Conservation (phyloP, 2,888 invertebrate species). For the Drosophila yooni region DNA sequence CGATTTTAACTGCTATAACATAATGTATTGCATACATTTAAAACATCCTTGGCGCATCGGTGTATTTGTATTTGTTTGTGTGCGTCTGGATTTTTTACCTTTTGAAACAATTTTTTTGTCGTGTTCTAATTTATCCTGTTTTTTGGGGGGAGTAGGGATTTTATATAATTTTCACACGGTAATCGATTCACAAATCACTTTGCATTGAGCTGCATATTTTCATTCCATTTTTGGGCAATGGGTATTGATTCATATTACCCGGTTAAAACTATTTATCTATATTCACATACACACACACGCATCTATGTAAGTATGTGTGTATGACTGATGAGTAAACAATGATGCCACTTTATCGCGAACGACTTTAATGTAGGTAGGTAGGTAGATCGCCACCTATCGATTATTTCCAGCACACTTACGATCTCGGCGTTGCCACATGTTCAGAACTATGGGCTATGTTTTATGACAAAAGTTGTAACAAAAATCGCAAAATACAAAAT, state of each 20-base stretch:
- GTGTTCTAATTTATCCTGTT: neutral
- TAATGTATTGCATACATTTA: neutral
- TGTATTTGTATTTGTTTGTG: neutral
- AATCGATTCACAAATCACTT: neutral
- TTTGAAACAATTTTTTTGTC: neutral
- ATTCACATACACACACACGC: conserved; percentile 8
- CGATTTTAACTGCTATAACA: neutral
- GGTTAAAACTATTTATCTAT: conserved; percentile 7
- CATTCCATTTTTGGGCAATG: neutral
- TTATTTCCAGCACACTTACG: conserved; percentile 25
- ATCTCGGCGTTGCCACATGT: conserved; percentile 45
- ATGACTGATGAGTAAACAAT: conserved; percentile 5
- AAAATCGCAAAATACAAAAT: neutral
- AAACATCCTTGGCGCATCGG: neutral
- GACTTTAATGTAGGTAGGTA: conserved; percentile 14
- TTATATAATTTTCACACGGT: neutral
- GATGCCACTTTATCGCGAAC: conserved; percentile 6
- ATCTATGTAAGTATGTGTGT: conserved; percentile 3
- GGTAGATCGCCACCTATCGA: conserved; percentile 36
- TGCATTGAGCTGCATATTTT: neutral
- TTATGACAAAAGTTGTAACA: neutral
- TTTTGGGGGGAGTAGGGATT: neutral
- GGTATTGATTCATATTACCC: neutral
- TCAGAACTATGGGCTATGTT: neutral
- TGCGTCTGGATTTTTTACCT: neutral